Conservation (phyloP, 92 coral and sea anemone genomes). For the Epizoanthus ramosus region DNA sequence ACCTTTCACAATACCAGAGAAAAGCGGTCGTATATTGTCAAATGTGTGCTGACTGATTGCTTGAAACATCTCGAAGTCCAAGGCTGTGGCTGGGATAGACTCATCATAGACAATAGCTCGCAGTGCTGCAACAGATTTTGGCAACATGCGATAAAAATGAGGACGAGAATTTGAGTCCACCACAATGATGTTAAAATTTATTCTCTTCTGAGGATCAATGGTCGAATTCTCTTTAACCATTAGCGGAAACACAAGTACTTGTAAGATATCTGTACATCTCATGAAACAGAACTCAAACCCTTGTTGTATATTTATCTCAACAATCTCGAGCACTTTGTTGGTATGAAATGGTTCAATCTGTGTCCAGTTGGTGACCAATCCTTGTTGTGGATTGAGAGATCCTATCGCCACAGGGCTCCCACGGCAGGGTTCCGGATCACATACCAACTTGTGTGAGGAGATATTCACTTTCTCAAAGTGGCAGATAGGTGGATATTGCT, state of each 20-base stretch:
- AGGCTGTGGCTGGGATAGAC: conserved; percentile 47
- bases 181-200: conserved; percentile 55
- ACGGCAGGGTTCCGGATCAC: conserved; percentile 3
- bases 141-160: conserved; percentile 61
- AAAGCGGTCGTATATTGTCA: conserved; percentile 61
- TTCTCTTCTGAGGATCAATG: conserved; percentile 9
- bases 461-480: background rate
- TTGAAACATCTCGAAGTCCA: conserved; percentile 61
- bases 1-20: conserved; percentile 60
- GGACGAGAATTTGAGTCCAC: conserved; percentile 61
- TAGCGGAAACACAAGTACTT: conserved; percentile 43
- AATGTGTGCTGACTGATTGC: conserved; percentile 62
- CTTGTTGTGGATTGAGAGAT: background rate
- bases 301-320: conserved; percentile 2
- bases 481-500: background rate
- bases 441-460: background rate
- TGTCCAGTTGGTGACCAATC: conserved; percentile 9
- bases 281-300: conserved; percentile 32
- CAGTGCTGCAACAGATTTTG: conserved; percentile 48
- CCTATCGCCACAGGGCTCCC: background rate
- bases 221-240: background rate
- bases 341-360: background rate
- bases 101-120: conserved; percentile 53
- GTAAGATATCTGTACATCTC: conserved; percentile 40
- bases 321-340: background rate